These are phyloP conservation scores for Aepyceros melampus DNA, from an alignment of 2,113 vertebrate genomes.

Conservation along the genomic window DNA sequence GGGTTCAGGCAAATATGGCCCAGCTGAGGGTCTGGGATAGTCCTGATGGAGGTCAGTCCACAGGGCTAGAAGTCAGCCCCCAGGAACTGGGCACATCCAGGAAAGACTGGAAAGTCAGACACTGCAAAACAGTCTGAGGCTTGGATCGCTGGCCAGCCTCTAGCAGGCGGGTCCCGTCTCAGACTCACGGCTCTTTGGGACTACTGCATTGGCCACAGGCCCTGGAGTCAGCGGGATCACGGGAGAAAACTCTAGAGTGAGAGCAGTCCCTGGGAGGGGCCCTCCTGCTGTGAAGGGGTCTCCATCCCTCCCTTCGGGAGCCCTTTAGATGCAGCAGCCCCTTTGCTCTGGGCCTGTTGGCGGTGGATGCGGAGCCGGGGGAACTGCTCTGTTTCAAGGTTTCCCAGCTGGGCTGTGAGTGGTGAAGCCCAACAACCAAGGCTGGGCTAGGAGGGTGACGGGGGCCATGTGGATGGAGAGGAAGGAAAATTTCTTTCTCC, in stretches of 20 bases:
- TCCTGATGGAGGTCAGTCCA: too few species aligned
- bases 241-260: background rate
- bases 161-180: background rate
- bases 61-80: background rate
- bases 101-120: background rate
- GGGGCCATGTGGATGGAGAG: background rate
- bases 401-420: background rate
- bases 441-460: background rate
- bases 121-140: background rate
- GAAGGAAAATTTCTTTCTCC: background rate
- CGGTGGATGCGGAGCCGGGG: rapidly evolving
- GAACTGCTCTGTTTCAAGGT: background rate
- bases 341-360: background rate
- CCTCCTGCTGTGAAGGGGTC: background rate
- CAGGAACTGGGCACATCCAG: background rate
- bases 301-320: rapidly evolving
- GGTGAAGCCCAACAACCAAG: background rate
- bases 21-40: background rate
- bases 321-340: rapidly evolving
- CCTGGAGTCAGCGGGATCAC: background rate
- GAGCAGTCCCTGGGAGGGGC: background rate
- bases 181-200: background rate
- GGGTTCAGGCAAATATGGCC: too few species aligned
- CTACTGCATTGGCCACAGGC: background rate
- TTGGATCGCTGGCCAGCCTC: background rate